Conservation (phyloP, 2,113 vertebrate genomes). For the Caranx melampygus region DNA sequence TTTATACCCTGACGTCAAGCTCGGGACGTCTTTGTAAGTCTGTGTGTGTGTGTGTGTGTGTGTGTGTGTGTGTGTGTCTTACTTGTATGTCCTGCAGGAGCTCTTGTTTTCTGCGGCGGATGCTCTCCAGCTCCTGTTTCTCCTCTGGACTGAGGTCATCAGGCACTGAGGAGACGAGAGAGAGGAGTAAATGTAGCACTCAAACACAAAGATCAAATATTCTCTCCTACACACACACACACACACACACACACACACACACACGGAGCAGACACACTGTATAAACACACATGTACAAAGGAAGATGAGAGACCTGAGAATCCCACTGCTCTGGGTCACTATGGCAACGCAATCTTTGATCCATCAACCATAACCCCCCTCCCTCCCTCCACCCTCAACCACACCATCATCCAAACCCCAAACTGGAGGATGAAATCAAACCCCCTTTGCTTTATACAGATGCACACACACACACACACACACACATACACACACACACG, state of each 20-base stretch:
- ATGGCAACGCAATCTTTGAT: constrained; percentile 54
- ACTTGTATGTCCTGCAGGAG: constrained; percentile 98
- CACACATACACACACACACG: background rate
- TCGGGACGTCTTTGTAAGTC: background rate
- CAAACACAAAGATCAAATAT: constrained; percentile 35
- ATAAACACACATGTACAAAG: background rate
- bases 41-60: background rate
- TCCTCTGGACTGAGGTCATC: constrained; percentile 96
- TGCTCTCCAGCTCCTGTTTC: constrained; percentile 95
- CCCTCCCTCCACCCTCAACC: background rate
- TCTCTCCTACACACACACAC: constrained; percentile 10
- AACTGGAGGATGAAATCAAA: constrained; percentile 44
- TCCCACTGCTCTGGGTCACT: constrained; percentile 48
- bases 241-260: background rate
- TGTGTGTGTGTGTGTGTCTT: constrained; percentile 22
- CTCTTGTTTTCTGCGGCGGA: constrained; percentile 94
- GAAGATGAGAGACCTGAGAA: constrained; percentile 37
- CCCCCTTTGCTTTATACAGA: constrained; percentile 12
- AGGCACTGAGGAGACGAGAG: constrained; percentile 83
- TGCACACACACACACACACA: constrained; percentile 3
- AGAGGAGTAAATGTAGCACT: constrained; percentile 24
- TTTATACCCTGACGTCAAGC: background rate
- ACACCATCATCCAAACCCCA: constrained; percentile 4
- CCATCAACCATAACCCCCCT: constrained; percentile 34
- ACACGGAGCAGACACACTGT: constrained; percentile 11